Base-by-base conservation (phyloP, 2,888 invertebrate species). In the Invenusta paracnida region DNA sequence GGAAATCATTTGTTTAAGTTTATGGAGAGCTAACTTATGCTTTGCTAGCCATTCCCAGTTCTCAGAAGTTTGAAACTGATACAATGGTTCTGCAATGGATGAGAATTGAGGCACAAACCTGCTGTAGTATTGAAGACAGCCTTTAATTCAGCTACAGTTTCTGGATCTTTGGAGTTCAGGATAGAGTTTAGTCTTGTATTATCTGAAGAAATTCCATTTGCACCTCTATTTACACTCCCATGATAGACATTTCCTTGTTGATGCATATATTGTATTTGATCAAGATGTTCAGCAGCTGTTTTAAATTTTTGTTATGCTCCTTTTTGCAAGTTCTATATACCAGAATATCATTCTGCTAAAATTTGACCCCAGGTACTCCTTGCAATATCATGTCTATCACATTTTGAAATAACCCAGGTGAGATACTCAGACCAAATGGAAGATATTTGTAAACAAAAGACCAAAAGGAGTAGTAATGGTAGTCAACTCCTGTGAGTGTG, bases 251-350 rank as follows among this genome's bases (percentile, higher is more conserved):
- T 27, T 82, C 23, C 28, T 29, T 82, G 30, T 82, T 28, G 82
- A 82, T 82, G 29, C 30, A 30, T 5, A 82, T 5, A 30, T 82
- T 82, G 82, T 82, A 82, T 30, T 82, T 82, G 82, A 29, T 82
- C 82, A 82, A 82, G 23, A 29, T 23, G 23, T 82, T 29, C 29
- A 82, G 30, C 29, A 82, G 82, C 13, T 30, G 29, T 29, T 29
- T 29, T 13, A 82, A 30, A 28, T 82, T 29, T 82, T 23, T 30
- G 29, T 82, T 29, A 30, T 82, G 82, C 29, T 82, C 17, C 17
- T 29, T 13, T 29, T 30, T 13, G 13, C 29, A 5, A 28, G 82
- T 27, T 29, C 82, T 23, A 30, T 25, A 82, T 29, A 82, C 82
- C 29, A 82, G 13, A 5, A 82, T 82, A 28, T 82, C 82, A 30